Base-by-base conservation (phyloP, 2,888 invertebrate genomes). In the Allacma fusca region DNA sequence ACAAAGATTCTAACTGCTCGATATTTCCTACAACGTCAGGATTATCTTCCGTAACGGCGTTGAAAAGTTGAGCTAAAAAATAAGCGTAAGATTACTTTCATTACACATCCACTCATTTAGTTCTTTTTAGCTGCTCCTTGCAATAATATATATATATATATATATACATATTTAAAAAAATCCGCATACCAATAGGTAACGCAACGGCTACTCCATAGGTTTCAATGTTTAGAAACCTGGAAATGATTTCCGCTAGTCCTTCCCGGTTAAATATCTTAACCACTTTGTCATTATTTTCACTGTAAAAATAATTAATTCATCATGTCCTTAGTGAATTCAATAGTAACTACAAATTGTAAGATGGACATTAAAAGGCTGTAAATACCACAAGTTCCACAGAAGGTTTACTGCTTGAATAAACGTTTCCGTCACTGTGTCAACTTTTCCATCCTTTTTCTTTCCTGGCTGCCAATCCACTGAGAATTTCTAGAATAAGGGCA, bases 41-140 rank as follows among this genome's bases (percentile, higher is more conserved):
- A 86, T 93, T 93, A 81, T 92, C 91, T 87, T 93, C 93, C 0
- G 91, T 89, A 59, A 92, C 89, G 5, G 92, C 91, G 84, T 92
- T 88, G 9, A 93, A 86, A 85, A 92, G 92, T 84, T 93, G 92
- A 59, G 91, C 89, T 79, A 89, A 88, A 24, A 90, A 88, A 81
- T 88, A 67, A 19, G 79, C 28, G 12, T 79, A 43, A 77, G 59
- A 72, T 28, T n/a, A 70, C 72, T 29, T 34, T 34, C 2, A 29
- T 65, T 26, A 72, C 43, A 29, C 23, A 88, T 77, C 21, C 50
- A 50, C 50, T 50, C 5, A 50, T n/a, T 50, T n/a, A n/a, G n/a
- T n/a, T n/a, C n/a, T n/a, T n/a, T n/a, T n/a, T n/a, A n/a, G n/a
- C n/a, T n/a, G n/a, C n/a, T n/a, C n/a, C n/a, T n/a, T n/a, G n/a